Conservation (phyloP, 2,797 vertebrate species). For the Euthynnus affinis region DNA sequence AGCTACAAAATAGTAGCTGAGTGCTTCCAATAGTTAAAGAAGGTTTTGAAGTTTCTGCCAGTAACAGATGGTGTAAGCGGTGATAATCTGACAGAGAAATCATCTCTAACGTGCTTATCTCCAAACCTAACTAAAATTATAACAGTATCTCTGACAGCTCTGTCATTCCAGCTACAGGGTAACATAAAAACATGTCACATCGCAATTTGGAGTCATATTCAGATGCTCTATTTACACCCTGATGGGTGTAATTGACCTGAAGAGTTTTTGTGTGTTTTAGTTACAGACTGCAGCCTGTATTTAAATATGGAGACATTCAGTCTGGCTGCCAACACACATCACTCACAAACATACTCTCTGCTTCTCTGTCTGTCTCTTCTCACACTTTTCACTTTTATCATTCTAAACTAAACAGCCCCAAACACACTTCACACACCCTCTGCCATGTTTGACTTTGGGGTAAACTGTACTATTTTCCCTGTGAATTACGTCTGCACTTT, state of each 20-base stretch:
- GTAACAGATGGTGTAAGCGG: neutral
- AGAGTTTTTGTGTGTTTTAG: constrained; percentile 19
- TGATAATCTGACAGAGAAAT: neutral
- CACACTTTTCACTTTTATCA: neutral
- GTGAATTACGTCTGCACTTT: constrained; percentile 27
- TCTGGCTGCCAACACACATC: constrained; percentile 29
- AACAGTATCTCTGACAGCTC: neutral
- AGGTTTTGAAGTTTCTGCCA: neutral
- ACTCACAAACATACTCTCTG: constrained; percentile 1
- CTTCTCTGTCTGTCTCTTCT: neutral
- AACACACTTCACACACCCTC: constrained; percentile 10
- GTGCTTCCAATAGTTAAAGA: neutral
- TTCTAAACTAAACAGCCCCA: constrained; percentile 50
- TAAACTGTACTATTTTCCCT: constrained; percentile 44
- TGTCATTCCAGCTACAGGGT: neutral
- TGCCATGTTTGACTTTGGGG: constrained; percentile 47
- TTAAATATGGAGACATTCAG: constrained; percentile 31
- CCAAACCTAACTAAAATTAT: neutral
- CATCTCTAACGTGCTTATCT: neutral
- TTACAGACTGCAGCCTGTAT: constrained; percentile 18
- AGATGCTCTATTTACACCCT: neutral
- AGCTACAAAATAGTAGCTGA: neutral
- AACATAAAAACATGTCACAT: neutral
- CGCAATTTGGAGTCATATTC: neutral
- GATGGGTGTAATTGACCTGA: neutral